A percentile compares a stretch with the other conserved stretches of the same genome.
Evolutionary conservation across 2,797 vertebrate genomes (phyloP).

Genomic region (Myiotriccus ornatus): DNA sequence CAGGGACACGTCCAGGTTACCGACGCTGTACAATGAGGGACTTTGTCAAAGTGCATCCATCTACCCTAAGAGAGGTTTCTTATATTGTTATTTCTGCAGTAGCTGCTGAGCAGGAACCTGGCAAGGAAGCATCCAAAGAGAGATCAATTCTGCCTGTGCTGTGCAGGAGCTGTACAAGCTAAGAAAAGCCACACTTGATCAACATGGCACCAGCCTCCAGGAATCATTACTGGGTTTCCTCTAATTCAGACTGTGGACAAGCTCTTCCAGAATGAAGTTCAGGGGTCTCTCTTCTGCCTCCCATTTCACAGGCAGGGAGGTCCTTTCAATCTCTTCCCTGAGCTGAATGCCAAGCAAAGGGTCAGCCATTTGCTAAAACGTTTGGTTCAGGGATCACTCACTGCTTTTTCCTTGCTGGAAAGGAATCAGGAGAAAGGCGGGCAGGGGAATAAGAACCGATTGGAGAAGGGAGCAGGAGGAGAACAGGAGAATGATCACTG

Average conservation of each 20-base stretch:
- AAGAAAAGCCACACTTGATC: neutral
- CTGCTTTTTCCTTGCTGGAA: neutral
- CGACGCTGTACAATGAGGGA: neutral
- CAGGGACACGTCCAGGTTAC: fast-evolving
- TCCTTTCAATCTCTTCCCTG: slow-evolving; percentile 24
- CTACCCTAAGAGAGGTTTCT: neutral
- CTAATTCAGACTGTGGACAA: neutral
- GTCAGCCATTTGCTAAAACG: neutral
- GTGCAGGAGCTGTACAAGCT: neutral
- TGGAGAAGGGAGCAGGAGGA: neutral
- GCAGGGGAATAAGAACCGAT: neutral
- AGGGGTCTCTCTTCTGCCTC: slow-evolving; percentile 20
- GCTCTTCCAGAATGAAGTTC: neutral
- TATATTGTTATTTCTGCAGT: neutral
- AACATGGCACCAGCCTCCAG: neutral
- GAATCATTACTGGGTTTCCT: slow-evolving; percentile 9
- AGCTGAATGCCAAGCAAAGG: neutral
- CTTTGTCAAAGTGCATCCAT: neutral
- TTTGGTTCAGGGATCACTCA: neutral
- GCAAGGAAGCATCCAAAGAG: neutral
- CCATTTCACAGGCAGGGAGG: slow-evolving; percentile 38
- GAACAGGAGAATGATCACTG: neutral
- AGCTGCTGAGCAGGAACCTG: neutral
- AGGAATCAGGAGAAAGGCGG: neutral
- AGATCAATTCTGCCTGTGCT: neutral